Percentiles rank a stretch among this genome's conserved stretches.
These are phyloP conservation scores for Tricholaema leucomelas DNA, from an alignment of 2,113 vertebrate genomes.

Conservation along the genomic window DNA sequence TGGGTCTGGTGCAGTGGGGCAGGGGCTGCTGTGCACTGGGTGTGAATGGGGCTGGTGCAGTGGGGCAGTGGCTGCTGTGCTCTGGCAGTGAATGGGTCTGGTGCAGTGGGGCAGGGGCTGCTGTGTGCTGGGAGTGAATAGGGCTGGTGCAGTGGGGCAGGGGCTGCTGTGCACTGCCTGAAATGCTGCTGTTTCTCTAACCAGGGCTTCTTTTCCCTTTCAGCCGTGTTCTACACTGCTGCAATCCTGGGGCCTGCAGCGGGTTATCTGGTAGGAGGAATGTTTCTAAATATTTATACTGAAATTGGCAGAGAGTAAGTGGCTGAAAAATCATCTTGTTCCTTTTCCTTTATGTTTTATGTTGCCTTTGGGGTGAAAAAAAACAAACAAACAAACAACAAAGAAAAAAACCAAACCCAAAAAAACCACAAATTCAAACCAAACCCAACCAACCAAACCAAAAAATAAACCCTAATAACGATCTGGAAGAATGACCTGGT, in stretches of 20 bases:
- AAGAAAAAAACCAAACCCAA: neutral
- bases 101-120: accelerated
- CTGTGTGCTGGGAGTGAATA: too few relatives aligned
- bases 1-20: accelerated
- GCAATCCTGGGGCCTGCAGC: constrained; percentile 94
- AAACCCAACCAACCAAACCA: too few relatives aligned
- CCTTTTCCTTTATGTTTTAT: constrained; percentile 46
- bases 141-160: accelerated
- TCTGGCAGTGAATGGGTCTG: accelerated
- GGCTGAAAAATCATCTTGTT: constrained; percentile 54
- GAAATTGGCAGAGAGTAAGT: constrained; percentile 88
- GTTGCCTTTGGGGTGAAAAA: constrained; percentile 36
- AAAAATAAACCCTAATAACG: neutral
- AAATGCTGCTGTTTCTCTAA: neutral
- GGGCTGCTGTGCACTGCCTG: neutral
- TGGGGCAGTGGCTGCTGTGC: neutral
- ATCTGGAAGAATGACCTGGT: neutral
- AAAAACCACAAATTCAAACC: too few relatives aligned
- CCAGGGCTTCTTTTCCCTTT: neutral
- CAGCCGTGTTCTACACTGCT: constrained; percentile 94
- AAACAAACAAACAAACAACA: too few relatives aligned
- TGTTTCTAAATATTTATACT: constrained; percentile 91
- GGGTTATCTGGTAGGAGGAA: constrained; percentile 93
- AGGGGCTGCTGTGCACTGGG: too few relatives aligned
- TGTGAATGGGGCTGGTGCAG: accelerated